Base-by-base conservation (phyloP, 2,888 invertebrate species). In the Magallana nippona region DNA sequence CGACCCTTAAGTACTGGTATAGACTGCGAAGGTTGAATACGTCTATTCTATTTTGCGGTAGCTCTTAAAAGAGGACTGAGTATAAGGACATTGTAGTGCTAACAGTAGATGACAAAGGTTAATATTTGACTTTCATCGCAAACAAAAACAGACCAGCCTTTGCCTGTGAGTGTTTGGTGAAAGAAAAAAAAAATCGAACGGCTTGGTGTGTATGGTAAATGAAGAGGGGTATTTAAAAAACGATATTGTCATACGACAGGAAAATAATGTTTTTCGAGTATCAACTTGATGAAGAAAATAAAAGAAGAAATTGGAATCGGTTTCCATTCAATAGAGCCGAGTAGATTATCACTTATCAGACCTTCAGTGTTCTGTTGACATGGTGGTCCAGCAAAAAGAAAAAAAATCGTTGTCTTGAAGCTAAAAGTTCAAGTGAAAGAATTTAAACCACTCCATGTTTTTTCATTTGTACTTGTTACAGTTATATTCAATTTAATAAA, bases 111-210 rank as follows among this genome's bases (percentile, higher is more conserved):
- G 71, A 22, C 22, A 32, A 71, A 22, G 71, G 71, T 71, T 71
- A 71, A 71, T 71, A 71, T 71, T 71, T 71, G 71, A 71, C 71
- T 71, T 71, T 71, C 27, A 32, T 71, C 13, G 27, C 71, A 71
- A 71, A 71, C 71, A 71, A 71, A 71, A 71, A 71, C 71, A 27
- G 71, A 27, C 71, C 32, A 27, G 27, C 71, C 15, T 32, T 71
- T 22, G 71, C 32, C 32, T 32, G 32, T 15, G 13, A 27, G 71
- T 71, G 71, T 44, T 44, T 44, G 5, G 3, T 44, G 44, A 44
- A 2, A 27, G 44, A 44, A 2, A 27, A 27, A 44, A 19, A 71
- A 71, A 71, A 71, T 71, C 71, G 71, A 71, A 71, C 71, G 11
- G 1, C 32, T 27, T 27, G 44, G 44, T 44, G 44, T 71, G 27